Evolutionary conservation across 2,113 vertebrate genomes (phyloP).

Genomic region (Zeus faber): DNA sequence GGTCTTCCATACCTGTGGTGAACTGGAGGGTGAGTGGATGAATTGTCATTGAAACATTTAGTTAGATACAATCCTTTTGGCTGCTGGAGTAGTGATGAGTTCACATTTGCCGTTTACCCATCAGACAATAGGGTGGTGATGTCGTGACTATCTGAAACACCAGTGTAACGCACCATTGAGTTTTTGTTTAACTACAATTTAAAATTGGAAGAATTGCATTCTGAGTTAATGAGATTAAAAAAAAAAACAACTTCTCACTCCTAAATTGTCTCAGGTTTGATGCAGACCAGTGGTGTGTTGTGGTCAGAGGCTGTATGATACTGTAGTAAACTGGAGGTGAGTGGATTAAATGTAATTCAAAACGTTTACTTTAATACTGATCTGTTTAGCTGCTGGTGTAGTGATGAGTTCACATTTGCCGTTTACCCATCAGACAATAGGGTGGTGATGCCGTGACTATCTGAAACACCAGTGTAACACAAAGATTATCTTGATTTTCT

Average conservation of each 20-base stretch:
- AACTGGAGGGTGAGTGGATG: neutral
- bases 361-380: too few relatives aligned
- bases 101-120: constrained; percentile 28
- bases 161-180: neutral
- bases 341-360: too few relatives aligned
- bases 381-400: neutral
- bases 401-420: constrained; percentile 33
- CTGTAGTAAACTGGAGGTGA: neutral
- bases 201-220: too few relatives aligned
- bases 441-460: constrained; percentile 20
- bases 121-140: constrained; percentile 33
- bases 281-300: neutral
- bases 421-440: constrained; percentile 49
- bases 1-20: neutral
- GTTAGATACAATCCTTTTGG: neutral
- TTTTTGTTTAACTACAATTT: too few relatives aligned
- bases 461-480: constrained; percentile 14
- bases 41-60: neutral
- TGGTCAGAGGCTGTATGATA: too few relatives aligned
- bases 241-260: too few relatives aligned
- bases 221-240: too few relatives aligned
- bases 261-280: too few relatives aligned
- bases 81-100: constrained; percentile 10
- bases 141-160: constrained; percentile 18
- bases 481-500: neutral